These are phyloP conservation scores for Micrasema longulum DNA, from an alignment of 1,140 invertebrate species.

Conservation along the genomic window DNA sequence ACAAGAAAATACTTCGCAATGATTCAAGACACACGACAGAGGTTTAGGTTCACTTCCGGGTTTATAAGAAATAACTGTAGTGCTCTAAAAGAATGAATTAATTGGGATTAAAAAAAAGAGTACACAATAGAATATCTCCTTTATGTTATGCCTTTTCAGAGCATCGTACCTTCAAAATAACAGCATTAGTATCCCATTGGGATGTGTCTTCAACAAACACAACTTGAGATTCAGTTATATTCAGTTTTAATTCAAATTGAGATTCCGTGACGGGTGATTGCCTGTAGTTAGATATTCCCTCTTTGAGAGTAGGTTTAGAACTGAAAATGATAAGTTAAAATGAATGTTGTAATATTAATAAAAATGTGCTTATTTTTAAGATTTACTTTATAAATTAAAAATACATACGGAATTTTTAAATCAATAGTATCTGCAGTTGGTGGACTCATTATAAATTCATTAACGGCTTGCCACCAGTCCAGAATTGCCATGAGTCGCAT, in stretches of 20 bases:
- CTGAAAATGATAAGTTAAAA: too few species aligned
- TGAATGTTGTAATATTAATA: not conserved
- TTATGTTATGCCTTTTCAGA: not conserved
- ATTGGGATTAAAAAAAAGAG: not conserved
- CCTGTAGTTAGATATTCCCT: constrained; percentile 31
- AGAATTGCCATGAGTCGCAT: constrained; percentile 94
- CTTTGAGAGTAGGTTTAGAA: constrained; percentile 19
- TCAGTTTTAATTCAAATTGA: constrained; percentile 89
- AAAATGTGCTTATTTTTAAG: not conserved
- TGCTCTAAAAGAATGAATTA: constrained; percentile 71
- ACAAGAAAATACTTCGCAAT: constrained; percentile 95
- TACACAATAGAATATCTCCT: not conserved
- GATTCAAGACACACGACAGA: constrained; percentile 87
- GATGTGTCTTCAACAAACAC: constrained; percentile 93
- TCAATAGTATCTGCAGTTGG: constrained; percentile 51
- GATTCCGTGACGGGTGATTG: constrained; percentile 49
- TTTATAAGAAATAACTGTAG: constrained; percentile 86
- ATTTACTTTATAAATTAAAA: too few species aligned
- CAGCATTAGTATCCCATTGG: constrained; percentile 89
- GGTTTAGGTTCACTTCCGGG: constrained; percentile 80
- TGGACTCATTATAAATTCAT: constrained; percentile 80
- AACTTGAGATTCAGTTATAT: constrained; percentile 95
- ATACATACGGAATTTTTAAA: constrained; percentile 41
- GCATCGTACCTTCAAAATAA: constrained; percentile 84
- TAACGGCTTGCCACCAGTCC: constrained; percentile 91